Evolutionary conservation across 1,140 invertebrate species (phyloP).

Genomic region (Cepaea nemoralis): DNA sequence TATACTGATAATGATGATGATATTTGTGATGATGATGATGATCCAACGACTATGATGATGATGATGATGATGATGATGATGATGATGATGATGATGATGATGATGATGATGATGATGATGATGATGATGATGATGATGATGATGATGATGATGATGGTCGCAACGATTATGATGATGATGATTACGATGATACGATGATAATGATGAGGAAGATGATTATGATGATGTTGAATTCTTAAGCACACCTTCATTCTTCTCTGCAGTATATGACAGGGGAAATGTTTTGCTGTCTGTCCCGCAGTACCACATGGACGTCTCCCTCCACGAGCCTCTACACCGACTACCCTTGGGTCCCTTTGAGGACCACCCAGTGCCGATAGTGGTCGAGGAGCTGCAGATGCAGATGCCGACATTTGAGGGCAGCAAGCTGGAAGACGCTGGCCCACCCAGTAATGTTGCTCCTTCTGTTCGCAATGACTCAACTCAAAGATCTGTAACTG

Average conservation of each 20-base stretch:
- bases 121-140: constrained; percentile 6
- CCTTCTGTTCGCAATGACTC: background rate
- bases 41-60: too few relatives aligned
- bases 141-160: background rate
- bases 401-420: too few relatives aligned
- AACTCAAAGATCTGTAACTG: background rate
- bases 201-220: too few relatives aligned
- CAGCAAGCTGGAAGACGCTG: background rate
- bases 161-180: too few relatives aligned
- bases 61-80: too few relatives aligned
- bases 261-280: too few relatives aligned
- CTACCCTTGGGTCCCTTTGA: constrained; percentile 32
- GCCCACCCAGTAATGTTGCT: background rate
- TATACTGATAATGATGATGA: too few relatives aligned
- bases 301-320: background rate
- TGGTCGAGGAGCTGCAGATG: background rate
- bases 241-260: too few relatives aligned
- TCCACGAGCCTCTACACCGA: constrained; percentile 23
- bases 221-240: too few relatives aligned
- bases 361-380: background rate
- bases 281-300: background rate
- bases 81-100: too few relatives aligned
- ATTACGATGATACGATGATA: too few relatives aligned
- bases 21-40: too few relatives aligned
- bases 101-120: constrained; percentile 2